Percentiles rank a stretch among this genome's conserved stretches.
These are phyloP conservation scores for Euthynnus affinis DNA, from an alignment of 2,797 vertebrate genomes.

Conservation along the genomic window DNA sequence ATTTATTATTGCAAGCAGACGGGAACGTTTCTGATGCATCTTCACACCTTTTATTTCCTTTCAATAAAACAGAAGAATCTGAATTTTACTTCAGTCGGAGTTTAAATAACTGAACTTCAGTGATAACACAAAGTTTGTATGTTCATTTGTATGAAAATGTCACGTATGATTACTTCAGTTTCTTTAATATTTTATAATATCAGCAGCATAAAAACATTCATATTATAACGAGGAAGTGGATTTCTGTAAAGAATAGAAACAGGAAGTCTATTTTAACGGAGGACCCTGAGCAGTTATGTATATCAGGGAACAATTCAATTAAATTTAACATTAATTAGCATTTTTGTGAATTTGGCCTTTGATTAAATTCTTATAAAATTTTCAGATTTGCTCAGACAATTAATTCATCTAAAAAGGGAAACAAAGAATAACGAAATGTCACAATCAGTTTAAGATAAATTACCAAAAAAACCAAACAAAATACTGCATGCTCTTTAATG, in stretches of 20 bases:
- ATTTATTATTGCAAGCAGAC: too few relatives aligned
- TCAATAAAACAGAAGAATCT: not conserved
- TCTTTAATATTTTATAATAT: slow-evolving; percentile 3
- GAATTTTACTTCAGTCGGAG: not conserved
- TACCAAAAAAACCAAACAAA: not conserved
- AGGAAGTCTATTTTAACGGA: not conserved
- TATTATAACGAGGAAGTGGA: too few relatives aligned
- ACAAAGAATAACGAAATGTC: slow-evolving; percentile 1
- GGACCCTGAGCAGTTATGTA: not conserved
- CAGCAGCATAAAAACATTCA: too few relatives aligned
- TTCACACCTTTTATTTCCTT: not conserved
- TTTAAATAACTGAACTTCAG: not conserved
- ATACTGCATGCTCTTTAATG: not conserved
- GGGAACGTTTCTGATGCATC: too few relatives aligned
- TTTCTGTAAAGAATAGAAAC: too few relatives aligned
- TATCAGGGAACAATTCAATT: not conserved
- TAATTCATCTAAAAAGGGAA: not conserved
- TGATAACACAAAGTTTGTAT: not conserved
- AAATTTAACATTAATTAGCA: slow-evolving; percentile 22
- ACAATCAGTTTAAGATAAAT: slow-evolving; percentile 3
- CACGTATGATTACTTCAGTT: not conserved
- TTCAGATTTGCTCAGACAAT: slow-evolving; percentile 11
- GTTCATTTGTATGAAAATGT: not conserved
- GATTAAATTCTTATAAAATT: slow-evolving; percentile 7
- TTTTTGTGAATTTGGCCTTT: slow-evolving; percentile 14